Conservation (phyloP, 1,140 invertebrate species). For the Trachymyrmex cornetzi region DNA sequence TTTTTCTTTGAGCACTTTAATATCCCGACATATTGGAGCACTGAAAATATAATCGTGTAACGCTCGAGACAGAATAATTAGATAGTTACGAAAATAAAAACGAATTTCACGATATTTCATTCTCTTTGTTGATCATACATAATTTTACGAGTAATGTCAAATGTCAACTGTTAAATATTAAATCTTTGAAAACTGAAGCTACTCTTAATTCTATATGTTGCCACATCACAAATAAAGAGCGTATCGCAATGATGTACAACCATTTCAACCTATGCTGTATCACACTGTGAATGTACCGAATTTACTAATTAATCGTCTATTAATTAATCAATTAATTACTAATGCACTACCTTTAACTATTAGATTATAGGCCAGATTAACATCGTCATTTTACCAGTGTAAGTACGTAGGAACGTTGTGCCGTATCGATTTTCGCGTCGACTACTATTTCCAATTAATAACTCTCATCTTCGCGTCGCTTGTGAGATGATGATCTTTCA, state of each 20-base stretch:
- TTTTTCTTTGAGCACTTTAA: constrained; percentile 1
- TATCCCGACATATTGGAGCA: not conserved
- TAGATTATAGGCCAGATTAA: constrained; percentile 14
- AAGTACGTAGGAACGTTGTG: constrained; percentile 32
- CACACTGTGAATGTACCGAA: constrained; percentile 7
- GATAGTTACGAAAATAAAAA: constrained; percentile 1
- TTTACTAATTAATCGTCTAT: constrained; percentile 20
- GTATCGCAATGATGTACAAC: constrained; percentile 9
- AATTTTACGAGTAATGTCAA: not conserved
- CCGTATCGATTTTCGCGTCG: constrained; percentile 43
- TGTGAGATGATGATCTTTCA: not conserved
- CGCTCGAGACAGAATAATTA: not conserved
- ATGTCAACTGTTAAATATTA: constrained; percentile 1
- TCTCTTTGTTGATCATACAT: not conserved
- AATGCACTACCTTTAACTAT: not conserved
- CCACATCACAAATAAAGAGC: not conserved
- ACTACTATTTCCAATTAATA: constrained; percentile 47
- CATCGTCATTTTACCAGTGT: constrained; percentile 28
- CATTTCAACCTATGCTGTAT: constrained; percentile 4
- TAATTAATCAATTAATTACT: constrained; percentile 22
- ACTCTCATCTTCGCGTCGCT: constrained; percentile 30
- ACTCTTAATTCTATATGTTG: constrained; percentile 7
- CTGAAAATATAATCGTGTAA: not conserved
- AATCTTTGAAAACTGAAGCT: constrained; percentile 6
- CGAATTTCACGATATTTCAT: not conserved